A percentile compares a stretch with the other conserved stretches of the same genome.
Conservation (phyloP, 2,113 vertebrate species). For the Sinocyclocheilus rhinocerous region DNA sequence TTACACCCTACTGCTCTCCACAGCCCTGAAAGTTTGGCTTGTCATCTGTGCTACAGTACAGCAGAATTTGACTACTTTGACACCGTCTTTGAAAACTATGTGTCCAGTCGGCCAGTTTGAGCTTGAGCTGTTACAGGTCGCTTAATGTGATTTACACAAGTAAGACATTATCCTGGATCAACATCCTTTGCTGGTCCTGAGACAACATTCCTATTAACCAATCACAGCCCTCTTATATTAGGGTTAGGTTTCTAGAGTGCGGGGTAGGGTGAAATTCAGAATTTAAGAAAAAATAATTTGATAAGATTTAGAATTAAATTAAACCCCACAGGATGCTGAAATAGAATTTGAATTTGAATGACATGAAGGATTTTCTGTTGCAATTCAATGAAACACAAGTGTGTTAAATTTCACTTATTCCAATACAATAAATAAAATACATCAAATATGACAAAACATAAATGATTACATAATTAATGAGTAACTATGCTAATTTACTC, state of each 20-base stretch:
- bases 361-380: not conserved
- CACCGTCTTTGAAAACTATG: not conserved
- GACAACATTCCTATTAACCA: not conserved
- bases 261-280: not conserved
- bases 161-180: not conserved
- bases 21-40: constrained; percentile 6
- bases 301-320: not conserved
- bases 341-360: not conserved
- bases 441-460: too few relatives aligned
- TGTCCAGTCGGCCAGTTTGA: not conserved
- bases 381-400: not conserved
- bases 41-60: constrained; percentile 4
- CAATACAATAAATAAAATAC: not conserved
- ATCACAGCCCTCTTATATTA: not conserved
- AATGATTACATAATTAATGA: too few relatives aligned
- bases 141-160: constrained; percentile 1
- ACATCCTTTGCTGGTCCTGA: not conserved
- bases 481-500: not conserved
- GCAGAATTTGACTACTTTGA: constrained; percentile 21
- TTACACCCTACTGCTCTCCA: constrained; percentile 30
- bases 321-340: not conserved
- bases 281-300: not conserved
- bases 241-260: not conserved
- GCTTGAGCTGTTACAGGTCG: not conserved
- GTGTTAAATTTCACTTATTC: not conserved